Percentiles rank a stretch among this genome's conserved stretches.
Evolutionary conservation across 2,888 invertebrate species (phyloP).

Genomic region (Muschampia plurimacula): DNA sequence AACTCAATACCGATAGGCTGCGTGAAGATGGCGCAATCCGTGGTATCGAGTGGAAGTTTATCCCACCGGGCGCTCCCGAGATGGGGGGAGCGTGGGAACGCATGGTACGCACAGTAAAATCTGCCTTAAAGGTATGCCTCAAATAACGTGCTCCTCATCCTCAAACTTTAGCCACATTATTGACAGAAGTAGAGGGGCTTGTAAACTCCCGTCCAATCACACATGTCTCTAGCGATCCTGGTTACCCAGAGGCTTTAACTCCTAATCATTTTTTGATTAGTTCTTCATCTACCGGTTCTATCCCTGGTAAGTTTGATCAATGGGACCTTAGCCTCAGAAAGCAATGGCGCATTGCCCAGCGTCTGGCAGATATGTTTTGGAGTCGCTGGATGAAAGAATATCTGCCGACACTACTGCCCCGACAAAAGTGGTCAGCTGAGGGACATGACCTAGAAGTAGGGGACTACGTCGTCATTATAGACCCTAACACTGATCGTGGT

Average conservation of each 20-base stretch:
- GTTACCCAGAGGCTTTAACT: neutral
- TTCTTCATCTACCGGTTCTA: neutral
- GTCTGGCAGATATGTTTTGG: neutral
- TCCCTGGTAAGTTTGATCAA: neutral
- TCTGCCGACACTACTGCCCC: neutral
- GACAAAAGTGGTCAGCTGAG: neutral
- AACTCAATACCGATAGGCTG: slow-evolving; percentile 2
- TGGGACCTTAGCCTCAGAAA: neutral
- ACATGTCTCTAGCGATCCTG: neutral
- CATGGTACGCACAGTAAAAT: neutral
- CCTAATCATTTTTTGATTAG: neutral
- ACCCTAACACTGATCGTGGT: neutral
- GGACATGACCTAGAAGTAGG: neutral
- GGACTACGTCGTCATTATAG: neutral
- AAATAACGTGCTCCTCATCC: neutral
- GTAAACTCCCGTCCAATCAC: neutral
- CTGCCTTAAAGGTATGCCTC: neutral
- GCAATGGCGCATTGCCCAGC: neutral
- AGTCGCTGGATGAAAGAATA: neutral
- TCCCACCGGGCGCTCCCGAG: slow-evolving; percentile 23
- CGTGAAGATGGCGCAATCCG: slow-evolving; percentile 19
- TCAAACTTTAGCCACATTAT: neutral
- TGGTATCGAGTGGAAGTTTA: slow-evolving; percentile 42
- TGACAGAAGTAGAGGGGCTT: neutral
- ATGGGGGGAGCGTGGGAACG: slow-evolving; percentile 38